These are phyloP conservation scores for Aphelenchoides bicaudatus DNA, from an alignment of 2,888 invertebrate species.

Conservation along the genomic window DNA sequence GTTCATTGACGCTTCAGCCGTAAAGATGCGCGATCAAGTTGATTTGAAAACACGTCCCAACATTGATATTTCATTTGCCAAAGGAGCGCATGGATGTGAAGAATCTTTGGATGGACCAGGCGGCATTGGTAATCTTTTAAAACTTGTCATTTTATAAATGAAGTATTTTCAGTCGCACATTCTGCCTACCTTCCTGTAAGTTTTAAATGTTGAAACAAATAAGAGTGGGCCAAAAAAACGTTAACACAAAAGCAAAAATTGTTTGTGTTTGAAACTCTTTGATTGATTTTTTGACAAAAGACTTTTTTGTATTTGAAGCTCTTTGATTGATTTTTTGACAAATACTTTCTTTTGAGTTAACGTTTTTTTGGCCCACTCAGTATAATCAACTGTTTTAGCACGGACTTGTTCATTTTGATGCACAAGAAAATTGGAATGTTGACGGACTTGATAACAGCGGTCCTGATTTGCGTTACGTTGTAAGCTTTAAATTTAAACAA, in stretches of 20 bases:
- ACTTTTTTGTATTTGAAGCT: too few species aligned
- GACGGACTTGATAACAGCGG: slow-evolving; percentile 20
- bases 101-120: slow-evolving; percentile 36
- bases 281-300: too few species aligned
- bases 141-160: background rate
- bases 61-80: slow-evolving; percentile 44
- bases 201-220: too few species aligned
- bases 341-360: too few species aligned
- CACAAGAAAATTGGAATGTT: slow-evolving; percentile 43
- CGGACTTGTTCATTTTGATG: slow-evolving; percentile 54
- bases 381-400: too few species aligned
- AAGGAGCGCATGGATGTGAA: slow-evolving; percentile 38
- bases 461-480: background rate
- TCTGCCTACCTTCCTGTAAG: slow-evolving; percentile 48
- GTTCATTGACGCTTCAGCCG: slow-evolving; percentile 31
- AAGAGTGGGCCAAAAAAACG: too few species aligned
- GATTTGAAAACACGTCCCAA: slow-evolving; percentile 23
- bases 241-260: too few species aligned
- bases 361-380: too few species aligned
- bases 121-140: slow-evolving; percentile 27
- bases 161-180: slow-evolving; percentile 40
- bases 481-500: too few species aligned
- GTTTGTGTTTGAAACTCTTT: too few species aligned
- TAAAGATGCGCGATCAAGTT: too few species aligned
- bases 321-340: too few species aligned